These are phyloP conservation scores for Drosophila pandora DNA, from an alignment of 1,140 invertebrate genomes.

Conservation along the genomic window DNA sequence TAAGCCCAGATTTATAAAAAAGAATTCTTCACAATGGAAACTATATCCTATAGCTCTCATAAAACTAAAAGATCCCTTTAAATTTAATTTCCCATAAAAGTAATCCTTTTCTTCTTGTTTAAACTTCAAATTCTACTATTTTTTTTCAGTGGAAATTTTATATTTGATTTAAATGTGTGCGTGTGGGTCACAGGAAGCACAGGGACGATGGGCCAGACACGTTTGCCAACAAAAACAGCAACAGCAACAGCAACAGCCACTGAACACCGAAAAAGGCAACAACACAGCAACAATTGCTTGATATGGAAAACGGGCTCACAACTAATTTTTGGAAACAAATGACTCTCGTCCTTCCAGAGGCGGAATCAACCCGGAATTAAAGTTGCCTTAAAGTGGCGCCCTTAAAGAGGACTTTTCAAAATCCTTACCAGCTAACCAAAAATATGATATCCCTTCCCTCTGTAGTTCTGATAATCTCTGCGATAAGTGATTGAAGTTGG, in stretches of 20 bases:
- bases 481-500: constrained; percentile 34
- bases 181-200: constrained; percentile 55
- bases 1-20: too few species aligned
- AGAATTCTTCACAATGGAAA: too few species aligned
- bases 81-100: too few species aligned
- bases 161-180: constrained; percentile 5
- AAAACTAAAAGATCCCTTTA: too few species aligned
- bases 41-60: too few species aligned
- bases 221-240: constrained; percentile 45
- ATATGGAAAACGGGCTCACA: constrained; percentile 69
- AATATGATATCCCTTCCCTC: constrained; percentile 2
- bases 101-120: too few species aligned
- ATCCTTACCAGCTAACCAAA: neutral
- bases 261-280: constrained; percentile 39
- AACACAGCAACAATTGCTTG: constrained; percentile 61
- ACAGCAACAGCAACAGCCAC: constrained; percentile 33
- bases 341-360: constrained; percentile 45
- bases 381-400: constrained; percentile 25
- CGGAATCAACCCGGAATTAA: constrained; percentile 20
- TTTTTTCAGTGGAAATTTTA: neutral
- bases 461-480: constrained; percentile 21
- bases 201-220: constrained; percentile 57
- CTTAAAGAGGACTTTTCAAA: constrained; percentile 5
- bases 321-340: constrained; percentile 77
- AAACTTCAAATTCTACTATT: neutral